Evolutionary conservation across 2,113 vertebrate genomes (phyloP), one percentile per base, ranked within the genome.

Genomic region (Mustela lutreola): DNA sequence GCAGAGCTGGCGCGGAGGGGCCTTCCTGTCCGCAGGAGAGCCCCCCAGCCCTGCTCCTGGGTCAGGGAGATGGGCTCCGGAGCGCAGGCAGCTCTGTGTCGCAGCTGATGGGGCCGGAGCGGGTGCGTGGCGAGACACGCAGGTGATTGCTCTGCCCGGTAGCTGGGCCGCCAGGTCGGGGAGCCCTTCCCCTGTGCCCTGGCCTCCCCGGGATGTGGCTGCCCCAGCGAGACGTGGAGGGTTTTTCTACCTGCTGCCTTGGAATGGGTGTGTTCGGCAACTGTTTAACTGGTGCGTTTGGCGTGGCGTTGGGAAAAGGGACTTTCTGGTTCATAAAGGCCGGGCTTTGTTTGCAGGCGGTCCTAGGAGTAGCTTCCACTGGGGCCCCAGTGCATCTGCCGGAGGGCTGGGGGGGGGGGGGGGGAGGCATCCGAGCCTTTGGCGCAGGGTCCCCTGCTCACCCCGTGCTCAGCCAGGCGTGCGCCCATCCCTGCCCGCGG

Each of bases 21-120:
- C 92, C 96, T 97, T 97, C 97, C 91, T 90, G 82, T 28, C 42
- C 33, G 63, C 84, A 1, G n/a, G 76, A 42, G 89, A 63, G 75
- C 71, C 93, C 94, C 63, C 70, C 82, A 22, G 14, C 2, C 48
- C 78, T 1, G 18, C 26, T 16, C 83, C 28, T 0, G 28, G 45
- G 63, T 28, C 2, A 0, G 58, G 53, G n/a, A 81, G 45, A 42
- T 65, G 71, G 9, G 9, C 48, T 81, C 1, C 0, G 45, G 24
- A 36, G 63, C 1, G 2, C 58, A 0, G 6, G 3, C 89, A 2
- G 14, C 12, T 16, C 53, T 31, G 4, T 10, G 11, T 28, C 5
- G 56, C 28, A 53, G 82, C 89, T 7, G n/a, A 8, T 26, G 83
- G 36, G 39, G 22, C 58, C 1, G 53, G 26, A 21, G 39, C 71